Conservation (phyloP, 2,797 vertebrate genomes). For the Sphenopsis melanotis region DNA sequence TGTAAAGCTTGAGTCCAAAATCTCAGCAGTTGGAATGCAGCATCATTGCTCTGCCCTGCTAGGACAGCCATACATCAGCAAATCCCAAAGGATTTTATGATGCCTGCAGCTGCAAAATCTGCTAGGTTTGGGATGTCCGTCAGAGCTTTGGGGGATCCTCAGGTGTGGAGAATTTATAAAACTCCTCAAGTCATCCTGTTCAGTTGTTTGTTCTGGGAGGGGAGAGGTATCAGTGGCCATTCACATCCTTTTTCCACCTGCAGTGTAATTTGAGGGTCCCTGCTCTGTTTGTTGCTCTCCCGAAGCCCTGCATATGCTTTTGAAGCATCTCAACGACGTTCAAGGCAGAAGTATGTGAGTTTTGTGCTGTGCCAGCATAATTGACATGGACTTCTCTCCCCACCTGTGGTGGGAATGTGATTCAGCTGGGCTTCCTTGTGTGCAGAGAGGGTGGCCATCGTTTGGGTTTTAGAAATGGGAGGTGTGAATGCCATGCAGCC, state of each 20-base stretch:
- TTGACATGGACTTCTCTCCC: neutral
- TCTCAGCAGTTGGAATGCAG: neutral
- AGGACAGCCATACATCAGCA: neutral
- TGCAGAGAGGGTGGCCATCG: rapidly evolving
- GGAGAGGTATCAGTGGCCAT: rapidly evolving
- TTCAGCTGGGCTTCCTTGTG: neutral
- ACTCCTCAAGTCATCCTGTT: neutral
- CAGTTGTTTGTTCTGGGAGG: neutral
- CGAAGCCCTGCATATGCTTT: neutral
- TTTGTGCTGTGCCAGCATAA: neutral
- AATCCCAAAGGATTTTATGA: neutral
- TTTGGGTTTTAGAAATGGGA: neutral
- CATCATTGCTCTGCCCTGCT: rapidly evolving
- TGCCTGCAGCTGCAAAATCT: neutral
- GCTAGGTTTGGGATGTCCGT: neutral
- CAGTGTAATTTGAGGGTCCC: neutral
- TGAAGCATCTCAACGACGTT: rapidly evolving
- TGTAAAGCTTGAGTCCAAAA: neutral
- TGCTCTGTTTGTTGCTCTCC: neutral
- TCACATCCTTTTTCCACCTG: rapidly evolving
- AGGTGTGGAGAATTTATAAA: neutral
- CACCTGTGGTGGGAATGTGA: neutral
- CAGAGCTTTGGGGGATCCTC: neutral
- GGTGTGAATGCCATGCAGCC: neutral
- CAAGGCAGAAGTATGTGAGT: neutral